Conservation (phyloP, 2,888 invertebrate species). For the Volucella inanis region DNA sequence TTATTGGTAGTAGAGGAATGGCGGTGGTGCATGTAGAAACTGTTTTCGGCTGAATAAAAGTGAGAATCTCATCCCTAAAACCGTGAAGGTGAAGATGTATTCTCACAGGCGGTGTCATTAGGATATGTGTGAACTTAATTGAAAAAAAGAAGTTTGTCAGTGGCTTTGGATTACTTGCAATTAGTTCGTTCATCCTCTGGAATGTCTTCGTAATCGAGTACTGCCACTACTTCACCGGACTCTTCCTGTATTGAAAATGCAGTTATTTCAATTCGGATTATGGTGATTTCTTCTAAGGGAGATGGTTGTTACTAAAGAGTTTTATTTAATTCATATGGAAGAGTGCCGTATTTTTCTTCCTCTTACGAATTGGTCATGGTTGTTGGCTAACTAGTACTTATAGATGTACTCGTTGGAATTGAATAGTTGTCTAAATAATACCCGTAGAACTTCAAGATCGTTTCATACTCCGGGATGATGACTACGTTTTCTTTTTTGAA, state of each 20-base stretch:
- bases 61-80: conserved; percentile 77
- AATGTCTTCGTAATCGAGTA: conserved; percentile 8
- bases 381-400: background rate
- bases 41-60: conserved; percentile 77
- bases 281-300: conserved; percentile 80
- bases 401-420: conserved; percentile 56
- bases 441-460: conserved; percentile 90
- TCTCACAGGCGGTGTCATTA: conserved; percentile 24
- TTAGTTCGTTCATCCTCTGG: conserved; percentile 24
- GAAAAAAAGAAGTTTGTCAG: conserved; percentile 79
- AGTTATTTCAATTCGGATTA: conserved; percentile 68
- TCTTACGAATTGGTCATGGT: background rate
- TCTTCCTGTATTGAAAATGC: conserved; percentile 52
- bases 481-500: conserved; percentile 91
- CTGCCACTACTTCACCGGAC: conserved; percentile 45
- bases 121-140: conserved; percentile 76
- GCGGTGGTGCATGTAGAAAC: conserved; percentile 47
- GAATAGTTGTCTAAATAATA: conserved; percentile 86
- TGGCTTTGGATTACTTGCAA: conserved; percentile 70
- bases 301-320: conserved; percentile 75
- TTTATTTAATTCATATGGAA: conserved; percentile 48
- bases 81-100: conserved; percentile 77
- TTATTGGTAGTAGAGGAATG: conserved; percentile 29
- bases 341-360: conserved; percentile 20
- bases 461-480: conserved; percentile 89